phyloP scores from a whole-genome alignment of 2,113 vertebrate species.

The Hymenochirus boettgeri region DNA sequence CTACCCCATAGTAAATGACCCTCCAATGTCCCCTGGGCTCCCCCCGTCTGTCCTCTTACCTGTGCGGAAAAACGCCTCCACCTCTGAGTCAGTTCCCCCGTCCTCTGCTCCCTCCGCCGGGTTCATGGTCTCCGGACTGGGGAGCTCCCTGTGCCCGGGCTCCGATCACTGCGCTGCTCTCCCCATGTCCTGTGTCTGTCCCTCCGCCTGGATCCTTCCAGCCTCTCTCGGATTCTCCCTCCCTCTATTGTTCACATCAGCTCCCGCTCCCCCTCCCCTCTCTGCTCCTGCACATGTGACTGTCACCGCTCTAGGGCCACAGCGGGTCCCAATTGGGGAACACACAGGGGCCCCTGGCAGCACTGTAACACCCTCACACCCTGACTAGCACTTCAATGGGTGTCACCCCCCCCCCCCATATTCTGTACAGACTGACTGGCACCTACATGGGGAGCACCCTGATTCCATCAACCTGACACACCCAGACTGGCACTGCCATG shows the following conservation, averaged over 20 bases:
- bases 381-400: background rate
- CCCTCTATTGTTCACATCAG: constrained; percentile 31
- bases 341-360: no score
- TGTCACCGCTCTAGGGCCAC: constrained; percentile 4
- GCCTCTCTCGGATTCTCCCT: background rate
- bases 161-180: constrained; percentile 52
- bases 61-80: constrained; percentile 83
- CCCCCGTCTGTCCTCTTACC: constrained; percentile 55
- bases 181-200: background rate
- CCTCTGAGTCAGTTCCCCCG: constrained; percentile 75
- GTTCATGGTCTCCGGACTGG: constrained; percentile 63
- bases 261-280: constrained; percentile 5
- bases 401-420: background rate
- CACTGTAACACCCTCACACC: background rate
- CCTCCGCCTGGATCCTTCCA: background rate
- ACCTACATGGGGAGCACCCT: background rate
- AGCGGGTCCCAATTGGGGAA: background rate
- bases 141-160: constrained; percentile 44
- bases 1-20: background rate
- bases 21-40: constrained; percentile 24
- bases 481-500: no score
- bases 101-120: constrained; percentile 76
- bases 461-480: background rate
- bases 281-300: constrained; percentile 7
- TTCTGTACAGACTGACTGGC: background rate